Evolutionary conservation across 2,797 vertebrate species (phyloP).

Genomic region (Champsocephalus gunnari): DNA sequence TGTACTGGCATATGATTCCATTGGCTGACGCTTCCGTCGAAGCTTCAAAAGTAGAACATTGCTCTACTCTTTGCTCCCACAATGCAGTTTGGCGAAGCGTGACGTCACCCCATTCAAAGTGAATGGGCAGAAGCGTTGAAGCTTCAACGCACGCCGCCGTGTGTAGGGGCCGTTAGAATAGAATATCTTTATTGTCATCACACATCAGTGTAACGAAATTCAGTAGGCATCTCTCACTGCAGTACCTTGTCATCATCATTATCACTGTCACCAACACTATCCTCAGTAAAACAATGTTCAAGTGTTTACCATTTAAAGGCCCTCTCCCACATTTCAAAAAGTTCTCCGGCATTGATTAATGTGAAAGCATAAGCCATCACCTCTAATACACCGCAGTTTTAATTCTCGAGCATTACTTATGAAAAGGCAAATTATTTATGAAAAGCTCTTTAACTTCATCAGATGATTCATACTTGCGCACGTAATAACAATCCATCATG

Average conservation of each 20-base stretch:
- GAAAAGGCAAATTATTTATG: constrained; percentile 80
- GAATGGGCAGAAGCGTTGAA: too few relatives aligned
- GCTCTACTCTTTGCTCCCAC: too few relatives aligned
- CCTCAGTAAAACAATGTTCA: constrained; percentile 24
- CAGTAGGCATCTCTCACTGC: too few relatives aligned
- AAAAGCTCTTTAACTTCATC: constrained; percentile 78
- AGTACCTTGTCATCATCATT: constrained; percentile 9
- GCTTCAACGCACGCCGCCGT: too few relatives aligned
- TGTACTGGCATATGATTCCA: too few relatives aligned
- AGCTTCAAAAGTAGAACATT: too few relatives aligned
- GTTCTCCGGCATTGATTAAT: constrained; percentile 53
- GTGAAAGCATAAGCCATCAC: constrained; percentile 44
- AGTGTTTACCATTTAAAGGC: constrained; percentile 34
- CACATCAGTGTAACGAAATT: too few relatives aligned
- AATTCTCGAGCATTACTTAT: constrained; percentile 72
- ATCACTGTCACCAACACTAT: constrained; percentile 8
- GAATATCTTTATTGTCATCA: too few relatives aligned
- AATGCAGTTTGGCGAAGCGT: too few relatives aligned
- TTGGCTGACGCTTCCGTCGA: too few relatives aligned
- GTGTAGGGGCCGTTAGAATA: too few relatives aligned
- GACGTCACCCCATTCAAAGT: too few relatives aligned
- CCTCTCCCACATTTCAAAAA: constrained; percentile 37
- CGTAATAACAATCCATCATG: constrained; percentile 80
- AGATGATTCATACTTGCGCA: constrained; percentile 71
- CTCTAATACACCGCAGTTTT: constrained; percentile 57